Evolutionary conservation across 2,113 vertebrate species (phyloP), one percentile per base, ranked within the genome.

Genomic region (Trichomycterus rosablanca): DNA sequence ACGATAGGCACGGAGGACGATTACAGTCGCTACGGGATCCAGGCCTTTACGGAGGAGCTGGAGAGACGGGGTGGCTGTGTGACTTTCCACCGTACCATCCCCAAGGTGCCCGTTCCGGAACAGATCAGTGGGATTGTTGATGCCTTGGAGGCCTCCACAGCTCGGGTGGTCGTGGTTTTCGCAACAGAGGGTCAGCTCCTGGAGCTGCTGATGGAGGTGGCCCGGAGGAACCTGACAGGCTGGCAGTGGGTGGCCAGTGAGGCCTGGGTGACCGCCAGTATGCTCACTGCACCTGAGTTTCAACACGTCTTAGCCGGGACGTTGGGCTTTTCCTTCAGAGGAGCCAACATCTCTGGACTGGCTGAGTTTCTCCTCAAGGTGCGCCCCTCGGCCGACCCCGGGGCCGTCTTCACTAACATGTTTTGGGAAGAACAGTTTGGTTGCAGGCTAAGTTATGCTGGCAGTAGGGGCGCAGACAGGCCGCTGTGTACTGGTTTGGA

Each of bases 361-460:
- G 37, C 34, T 19, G 75, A 79, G 19, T 81, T 81, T 66, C 77
- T 81, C 8, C 34, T 69, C 4, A 80, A 54, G 35, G 55, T 87
- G 2, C 75, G 23, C 0, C 87, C 87, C 0, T 85, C 81, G 45
- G 54, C 74, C 2, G 22, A 63, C 45, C 66, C 78, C 9, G 75
- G 76, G 2, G 82, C 77, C 63, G 70, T 77, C 46, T 82, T 86
- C 20, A 43, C 75, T 23, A 86, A 84, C 49, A 81, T 82, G 73
- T 85, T 87, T 69, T 88, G 86, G 85, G 81, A 87, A 69, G 82
- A 83, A 34, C 59, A 83, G 48, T 88, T 88, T 70, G 69, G 50
- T 34, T 88, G 86, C 52, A 77, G 19, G 14, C 66, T 88, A 3
- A 16, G 54, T 18, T 79, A 79, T 55, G n/a, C 2, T 20, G 44